Conservation (phyloP, 2,888 invertebrate genomes). For the Clistopyga incitator region DNA sequence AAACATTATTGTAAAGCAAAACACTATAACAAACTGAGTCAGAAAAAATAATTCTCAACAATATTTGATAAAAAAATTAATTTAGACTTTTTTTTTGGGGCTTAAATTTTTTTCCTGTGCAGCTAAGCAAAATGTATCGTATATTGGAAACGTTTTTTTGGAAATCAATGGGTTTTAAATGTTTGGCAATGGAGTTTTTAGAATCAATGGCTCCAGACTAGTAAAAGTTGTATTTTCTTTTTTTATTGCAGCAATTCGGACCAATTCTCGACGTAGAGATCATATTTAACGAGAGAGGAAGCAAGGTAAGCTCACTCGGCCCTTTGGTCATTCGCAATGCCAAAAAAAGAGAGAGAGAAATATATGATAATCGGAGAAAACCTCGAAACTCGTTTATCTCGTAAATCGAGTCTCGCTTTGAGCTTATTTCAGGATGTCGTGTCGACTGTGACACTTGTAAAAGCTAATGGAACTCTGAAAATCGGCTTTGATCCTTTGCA, state of each 20-base stretch:
- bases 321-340: conserved; percentile 43
- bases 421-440: conserved; percentile 44
- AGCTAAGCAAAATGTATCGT: no score
- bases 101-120: no score
- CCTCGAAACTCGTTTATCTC: conserved; percentile 30
- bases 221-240: background rate
- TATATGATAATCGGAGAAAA: conserved; percentile 17
- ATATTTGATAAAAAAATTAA: no score
- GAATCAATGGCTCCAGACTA: no score
- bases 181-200: no score
- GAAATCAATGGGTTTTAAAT: no score
- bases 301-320: conserved; percentile 93
- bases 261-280: conserved; percentile 99
- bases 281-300: conserved; percentile 99
- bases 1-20: background rate
- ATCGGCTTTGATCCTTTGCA: background rate
- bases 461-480: background rate
- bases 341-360: conserved; percentile 20
- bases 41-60: background rate
- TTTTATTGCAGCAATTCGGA: conserved; percentile 95
- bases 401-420: conserved; percentile 35
- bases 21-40: no score
- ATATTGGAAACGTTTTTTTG: no score
- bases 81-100: no score
- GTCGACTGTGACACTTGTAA: conserved; percentile 7